Evolutionary conservation across 2,888 invertebrate genomes (phyloP), one percentile per base, ranked within the genome.

Genomic region (Amblyjoppa fuscipennis): DNA sequence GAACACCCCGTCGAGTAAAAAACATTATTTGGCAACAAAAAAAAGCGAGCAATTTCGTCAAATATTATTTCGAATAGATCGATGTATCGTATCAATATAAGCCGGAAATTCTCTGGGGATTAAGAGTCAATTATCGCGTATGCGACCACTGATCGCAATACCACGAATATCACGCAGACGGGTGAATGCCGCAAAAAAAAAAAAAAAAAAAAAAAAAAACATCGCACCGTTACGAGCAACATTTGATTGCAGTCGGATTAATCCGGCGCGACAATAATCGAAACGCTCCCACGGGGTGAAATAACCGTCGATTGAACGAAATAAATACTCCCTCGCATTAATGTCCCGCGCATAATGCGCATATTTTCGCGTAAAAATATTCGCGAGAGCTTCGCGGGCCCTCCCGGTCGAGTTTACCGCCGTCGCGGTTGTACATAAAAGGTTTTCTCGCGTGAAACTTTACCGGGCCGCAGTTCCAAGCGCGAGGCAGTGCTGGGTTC

Each of bases 401-500:
- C 38, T 68, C 20, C 20, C 25, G 66, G 34, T 56, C n/a, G 70
- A 64, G 70, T 64, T 61, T 70, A n/a, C 13, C 78, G 16, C 51
- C 70, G 13, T 0, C 41, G 49, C 71, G 6, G 70, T 79, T 68
- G 41, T 34, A 34, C 16, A 61, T 79, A 71, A 79, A 79, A 71
- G 59, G 51, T 68, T 77, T 49, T 73, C 70, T 73, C 61, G 49
- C 31, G 61, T 38, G 59, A 70, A 79, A 71, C 51, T 79, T 79
- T 70, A 34, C 61, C 31, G 45, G 53, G 45, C 25, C 25, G n/a
- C 9, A 41, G 53, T 56, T 77, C 56, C 75, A 73, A 61, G 76
- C 78, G 34, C 34, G 11, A 34, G 64, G 74, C 28, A 69, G 59
- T 34, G 53, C 45, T 45, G 49, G 41, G 41, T 28, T 13, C 61